Percentiles rank a stretch among this genome's conserved stretches.
Evolutionary conservation across 2,888 invertebrate genomes (phyloP).

Genomic region (Sminthurinus aureus): DNA sequence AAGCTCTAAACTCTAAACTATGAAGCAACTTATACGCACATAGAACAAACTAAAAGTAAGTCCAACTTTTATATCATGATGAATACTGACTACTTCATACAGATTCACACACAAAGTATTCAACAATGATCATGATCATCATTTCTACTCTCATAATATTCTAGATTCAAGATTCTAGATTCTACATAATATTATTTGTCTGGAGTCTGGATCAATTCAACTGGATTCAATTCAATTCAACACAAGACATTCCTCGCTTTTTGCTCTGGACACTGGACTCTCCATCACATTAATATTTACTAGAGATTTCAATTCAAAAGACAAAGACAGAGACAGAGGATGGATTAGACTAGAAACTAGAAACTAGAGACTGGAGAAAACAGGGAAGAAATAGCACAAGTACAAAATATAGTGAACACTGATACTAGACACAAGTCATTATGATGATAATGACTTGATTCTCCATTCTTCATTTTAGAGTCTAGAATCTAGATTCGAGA

Average conservation of each 20-base stretch:
- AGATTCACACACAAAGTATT: background rate
- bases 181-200: no score
- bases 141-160: no score
- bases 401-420: no score
- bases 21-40: background rate
- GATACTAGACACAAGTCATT: background rate
- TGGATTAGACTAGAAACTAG: no score
- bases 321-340: no score
- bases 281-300: background rate
- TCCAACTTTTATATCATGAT: slow-evolving; percentile 4
- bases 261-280: background rate
- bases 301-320: background rate
- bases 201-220: background rate
- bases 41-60: slow-evolving; percentile 1
- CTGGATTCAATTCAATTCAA: background rate
- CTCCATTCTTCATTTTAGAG: no score
- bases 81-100: background rate
- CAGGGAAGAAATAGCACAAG: no score
- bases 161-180: no score
- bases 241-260: background rate
- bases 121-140: background rate
- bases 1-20: background rate
- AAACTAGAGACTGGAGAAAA: no score
- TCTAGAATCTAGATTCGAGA: no score
- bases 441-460: slow-evolving; percentile 23